Conservation (phyloP, 2,113 vertebrate genomes). For the Strix uralensis region DNA sequence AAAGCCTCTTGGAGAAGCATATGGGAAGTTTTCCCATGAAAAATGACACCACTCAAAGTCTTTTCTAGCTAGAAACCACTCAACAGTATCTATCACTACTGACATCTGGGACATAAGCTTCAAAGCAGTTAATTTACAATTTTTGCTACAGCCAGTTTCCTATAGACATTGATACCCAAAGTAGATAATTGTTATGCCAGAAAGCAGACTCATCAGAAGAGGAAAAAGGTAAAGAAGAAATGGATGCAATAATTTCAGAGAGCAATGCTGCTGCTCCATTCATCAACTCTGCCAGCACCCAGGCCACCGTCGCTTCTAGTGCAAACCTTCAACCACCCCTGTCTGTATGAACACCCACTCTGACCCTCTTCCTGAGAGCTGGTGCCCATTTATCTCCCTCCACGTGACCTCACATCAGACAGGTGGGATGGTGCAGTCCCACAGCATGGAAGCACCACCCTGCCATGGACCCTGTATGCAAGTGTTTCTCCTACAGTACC, state of each 20-base stretch:
- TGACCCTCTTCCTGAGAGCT: neutral
- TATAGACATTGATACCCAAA: neutral
- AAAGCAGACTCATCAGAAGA: neutral
- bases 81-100: conserved; percentile 25
- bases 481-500: neutral
- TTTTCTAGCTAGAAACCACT: conserved; percentile 38
- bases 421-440: neutral
- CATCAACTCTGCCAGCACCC: neutral
- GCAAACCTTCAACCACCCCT: neutral
- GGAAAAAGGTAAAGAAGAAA: neutral
- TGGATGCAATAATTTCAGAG: neutral
- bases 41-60: neutral
- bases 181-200: neutral
- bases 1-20: conserved; percentile 4
- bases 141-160: neutral
- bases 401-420: too few species aligned
- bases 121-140: conserved; percentile 20
- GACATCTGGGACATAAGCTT: conserved; percentile 23
- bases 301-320: neutral
- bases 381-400: neutral
- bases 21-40: conserved; percentile 42
- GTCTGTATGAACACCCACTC: neutral
- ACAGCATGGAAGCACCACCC: neutral
- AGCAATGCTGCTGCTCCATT: neutral
- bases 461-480: rapidly evolving